Evolutionary conservation across 2,888 invertebrate species (phyloP), one percentile per base, ranked within the genome.

Genomic region (Abrostola triplasia): DNA sequence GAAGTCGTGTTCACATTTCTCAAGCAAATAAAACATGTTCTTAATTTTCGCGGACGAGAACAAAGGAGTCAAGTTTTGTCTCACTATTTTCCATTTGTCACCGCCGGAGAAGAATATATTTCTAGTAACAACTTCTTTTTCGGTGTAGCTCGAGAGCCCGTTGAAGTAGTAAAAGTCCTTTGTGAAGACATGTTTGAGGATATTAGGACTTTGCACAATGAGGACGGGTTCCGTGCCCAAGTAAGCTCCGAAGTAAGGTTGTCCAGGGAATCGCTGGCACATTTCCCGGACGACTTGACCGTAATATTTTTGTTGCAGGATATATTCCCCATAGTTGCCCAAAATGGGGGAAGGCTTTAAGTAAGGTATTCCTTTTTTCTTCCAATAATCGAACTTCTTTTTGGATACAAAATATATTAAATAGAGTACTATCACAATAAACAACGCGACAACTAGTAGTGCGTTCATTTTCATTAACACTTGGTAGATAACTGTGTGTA

Each of bases 11-110:
- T 76, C 59, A 60, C 85, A 87, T 7, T 82, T 81, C 40, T 85
- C 77, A 1, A 91, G 86, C 37, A 91, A 77, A 70, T 83, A 58
- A 52, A 88, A 91, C 90, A 91, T 91, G 6, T 85, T 88, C 64
- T 82, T 90, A 83, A 91, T 88, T 74, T 91, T 91, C 0, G 85
- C 73, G 0, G 87, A 82, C 0, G 92, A 80, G 70, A 91, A 92
- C 0, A 92, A 59, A 0, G 88, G 87, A 0, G 88, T 85, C 7
- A 90, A 59, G 55, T 89, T 90, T 54, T 91, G 90, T 0, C 92
- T 76, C 0, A 87, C 36, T 0, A 90, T 75, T 62, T 87, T 90
- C 91, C 92, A 92, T 24, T 69, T 66, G 59, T 91, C 87, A 0
- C 91, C 91, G 13, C 81, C 70, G 0, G 73, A 71, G 61, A 84